phyloP scores from a whole-genome alignment of 2,113 vertebrate species.

The Nibea coibor region DNA sequence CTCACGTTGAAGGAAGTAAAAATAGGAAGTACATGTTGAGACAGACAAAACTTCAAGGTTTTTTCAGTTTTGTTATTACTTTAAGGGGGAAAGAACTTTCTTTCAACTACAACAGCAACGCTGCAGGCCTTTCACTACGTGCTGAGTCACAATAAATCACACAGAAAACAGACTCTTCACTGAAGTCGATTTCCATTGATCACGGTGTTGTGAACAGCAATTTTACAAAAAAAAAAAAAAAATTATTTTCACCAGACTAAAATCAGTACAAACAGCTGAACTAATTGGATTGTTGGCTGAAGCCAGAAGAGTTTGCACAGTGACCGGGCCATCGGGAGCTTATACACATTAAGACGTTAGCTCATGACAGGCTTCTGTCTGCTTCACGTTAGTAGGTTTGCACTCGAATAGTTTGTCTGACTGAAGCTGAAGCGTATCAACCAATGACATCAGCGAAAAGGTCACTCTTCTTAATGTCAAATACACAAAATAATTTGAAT shows the following conservation, averaged over 20 bases:
- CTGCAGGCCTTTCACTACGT: constrained; percentile 24
- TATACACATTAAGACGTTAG: constrained; percentile 7
- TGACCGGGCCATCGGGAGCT: constrained; percentile 12
- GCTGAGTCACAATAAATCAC: constrained; percentile 64
- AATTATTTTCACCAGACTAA: background rate
- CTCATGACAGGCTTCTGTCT: constrained; percentile 10
- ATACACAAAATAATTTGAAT: background rate
- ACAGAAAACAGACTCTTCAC: background rate
- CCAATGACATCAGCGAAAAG: background rate
- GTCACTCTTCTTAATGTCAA: background rate
- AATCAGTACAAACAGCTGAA: background rate
- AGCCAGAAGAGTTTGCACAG: background rate
- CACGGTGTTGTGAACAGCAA: background rate
- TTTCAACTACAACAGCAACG: constrained; percentile 17
- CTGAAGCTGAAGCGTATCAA: background rate
- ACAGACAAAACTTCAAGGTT: constrained; percentile 27
- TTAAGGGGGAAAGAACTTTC: constrained; percentile 32
- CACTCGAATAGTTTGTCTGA: background rate
- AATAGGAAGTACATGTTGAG: constrained; percentile 46
- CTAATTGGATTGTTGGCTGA: constrained; percentile 6
- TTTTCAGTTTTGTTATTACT: constrained; percentile 3
- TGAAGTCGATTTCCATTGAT: background rate
- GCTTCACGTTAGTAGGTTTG: background rate
- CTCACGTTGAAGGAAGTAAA: constrained; percentile 52
- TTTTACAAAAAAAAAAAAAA: background rate